phyloP scores from a whole-genome alignment of 1,140 invertebrate genomes.

The Neocloeon triangulifer region DNA sequence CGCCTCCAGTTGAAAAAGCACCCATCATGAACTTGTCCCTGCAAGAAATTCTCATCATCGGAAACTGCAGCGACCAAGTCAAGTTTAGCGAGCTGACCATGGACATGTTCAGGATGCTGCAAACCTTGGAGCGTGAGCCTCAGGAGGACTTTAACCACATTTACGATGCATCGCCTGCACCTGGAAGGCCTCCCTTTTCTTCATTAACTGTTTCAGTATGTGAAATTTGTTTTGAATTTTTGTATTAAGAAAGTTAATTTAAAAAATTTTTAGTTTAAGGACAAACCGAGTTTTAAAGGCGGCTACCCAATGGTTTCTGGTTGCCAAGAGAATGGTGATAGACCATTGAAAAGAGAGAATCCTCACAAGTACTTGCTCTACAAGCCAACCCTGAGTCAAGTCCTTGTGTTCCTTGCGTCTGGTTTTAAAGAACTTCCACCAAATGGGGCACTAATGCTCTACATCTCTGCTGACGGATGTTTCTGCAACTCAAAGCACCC shows the following conservation, averaged over 20 bases:
- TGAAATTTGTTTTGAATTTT: background rate
- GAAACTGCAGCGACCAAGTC: constrained; percentile 84
- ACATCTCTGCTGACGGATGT: constrained; percentile 83
- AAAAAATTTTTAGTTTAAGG: background rate
- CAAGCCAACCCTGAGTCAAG: constrained; percentile 83
- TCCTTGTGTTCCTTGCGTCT: constrained; percentile 81
- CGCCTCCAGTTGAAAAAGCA: constrained; percentile 68
- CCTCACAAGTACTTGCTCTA: constrained; percentile 93
- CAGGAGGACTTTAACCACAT: constrained; percentile 60
- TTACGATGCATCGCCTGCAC: constrained; percentile 68
- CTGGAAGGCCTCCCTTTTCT: constrained; percentile 35
- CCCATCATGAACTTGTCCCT: constrained; percentile 66
- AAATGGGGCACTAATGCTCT: constrained; percentile 75
- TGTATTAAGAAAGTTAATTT: constrained; percentile 14
- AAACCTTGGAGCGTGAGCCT: constrained; percentile 80
- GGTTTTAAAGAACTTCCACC: constrained; percentile 77
- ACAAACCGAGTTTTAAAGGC: no score
- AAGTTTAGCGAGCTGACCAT: constrained; percentile 94
- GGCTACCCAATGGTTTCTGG: constrained; percentile 13
- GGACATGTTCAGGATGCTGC: constrained; percentile 96
- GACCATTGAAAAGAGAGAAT: constrained; percentile 57
- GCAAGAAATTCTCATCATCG: constrained; percentile 87
- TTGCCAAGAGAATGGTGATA: constrained; percentile 38
- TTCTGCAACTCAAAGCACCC: constrained; percentile 70
- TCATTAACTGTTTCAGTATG: constrained; percentile 9